Base-by-base conservation (phyloP, 2,797 vertebrate genomes). In the Synanceia verrucosa region DNA sequence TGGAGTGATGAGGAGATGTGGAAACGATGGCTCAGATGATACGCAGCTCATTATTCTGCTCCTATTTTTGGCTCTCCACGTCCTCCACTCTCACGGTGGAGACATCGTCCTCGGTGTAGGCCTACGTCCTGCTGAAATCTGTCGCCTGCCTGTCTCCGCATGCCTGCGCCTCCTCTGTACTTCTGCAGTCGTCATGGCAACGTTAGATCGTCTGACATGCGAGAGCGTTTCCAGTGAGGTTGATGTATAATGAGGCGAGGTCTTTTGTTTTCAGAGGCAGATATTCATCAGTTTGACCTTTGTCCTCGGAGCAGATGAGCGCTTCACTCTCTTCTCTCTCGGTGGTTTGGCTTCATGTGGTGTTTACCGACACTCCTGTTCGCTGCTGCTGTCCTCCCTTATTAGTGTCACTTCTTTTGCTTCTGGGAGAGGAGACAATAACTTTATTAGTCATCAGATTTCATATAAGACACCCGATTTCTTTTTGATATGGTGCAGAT, bases 141-240 rank as follows among this genome's bases (percentile, higher is more conserved):
- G 67, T 72, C 61, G 43, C 62, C 41, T 50, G 69, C 33, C 44
- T 65, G 53, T 73, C 28, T 69, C 2, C 62, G 14, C 33, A 0
- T 48, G 26, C 53, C n/a, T 43, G 16, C 0, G n/a, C 51, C 62
- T 82, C 70, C 47, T 70, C 57, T 0, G 47, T 78, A 83, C 76
- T 84, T 73, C 52, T 70, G 65, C 56, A 13, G 88, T 90, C 63
- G 85, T 88, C 89, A 90, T 91, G 73, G 87, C 70, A 90, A 92
- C 89, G 52, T 81, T 58, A 69, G 31, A 81, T 85, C 23, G 29
- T 66, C 46, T 71, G 67, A 69, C 63, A 62, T 82, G 63, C 57
- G 50, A 60, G 73, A 71, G 39, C 71, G 56, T 76, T 79, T 87
- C 80, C 63, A 23, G 48, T 39, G 41, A 33, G 66, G 75, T 57